Evolutionary conservation across 2,797 vertebrate species (phyloP).

Genomic region (Crocodylus rhombifer): DNA sequence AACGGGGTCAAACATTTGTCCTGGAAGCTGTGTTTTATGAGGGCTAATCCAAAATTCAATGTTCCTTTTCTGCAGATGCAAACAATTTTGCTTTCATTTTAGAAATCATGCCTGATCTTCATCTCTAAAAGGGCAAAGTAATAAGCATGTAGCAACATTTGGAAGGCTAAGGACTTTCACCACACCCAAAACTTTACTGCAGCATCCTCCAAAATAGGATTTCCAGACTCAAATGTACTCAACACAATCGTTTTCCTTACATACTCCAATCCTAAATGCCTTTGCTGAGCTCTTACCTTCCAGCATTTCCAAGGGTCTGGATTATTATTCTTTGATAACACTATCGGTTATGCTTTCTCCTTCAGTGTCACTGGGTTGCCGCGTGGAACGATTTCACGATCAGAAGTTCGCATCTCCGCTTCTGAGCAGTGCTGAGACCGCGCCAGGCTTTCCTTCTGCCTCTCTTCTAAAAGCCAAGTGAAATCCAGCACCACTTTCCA

Average conservation of each 20-base stretch:
- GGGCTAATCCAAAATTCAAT: slow-evolving; percentile 53
- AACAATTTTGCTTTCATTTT: slow-evolving; percentile 46
- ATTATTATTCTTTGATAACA: background rate
- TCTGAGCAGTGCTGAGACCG: background rate
- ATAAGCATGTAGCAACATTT: slow-evolving; percentile 36
- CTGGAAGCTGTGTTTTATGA: slow-evolving; percentile 25
- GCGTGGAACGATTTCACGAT: background rate
- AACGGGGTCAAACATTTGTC: slow-evolving; percentile 62
- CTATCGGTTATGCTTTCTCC: background rate
- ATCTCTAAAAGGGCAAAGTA: slow-evolving; percentile 67
- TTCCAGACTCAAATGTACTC: background rate
- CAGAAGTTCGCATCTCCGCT: background rate
- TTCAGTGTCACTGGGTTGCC: background rate
- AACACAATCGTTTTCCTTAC: slow-evolving; percentile 33
- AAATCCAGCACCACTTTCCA: background rate
- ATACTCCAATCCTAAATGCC: background rate
- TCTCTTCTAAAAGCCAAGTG: background rate
- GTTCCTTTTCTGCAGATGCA: slow-evolving; percentile 47
- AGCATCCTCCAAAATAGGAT: slow-evolving; percentile 43
- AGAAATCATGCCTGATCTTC: slow-evolving; percentile 57
- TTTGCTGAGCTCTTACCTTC: fast-evolving
- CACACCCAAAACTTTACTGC: slow-evolving; percentile 62
- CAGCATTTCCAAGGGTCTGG: background rate
- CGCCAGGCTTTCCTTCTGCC: background rate
- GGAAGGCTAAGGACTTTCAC: slow-evolving; percentile 53